Evolutionary conservation across 2,888 invertebrate species (phyloP).

Genomic region (Eudemis profundana): DNA sequence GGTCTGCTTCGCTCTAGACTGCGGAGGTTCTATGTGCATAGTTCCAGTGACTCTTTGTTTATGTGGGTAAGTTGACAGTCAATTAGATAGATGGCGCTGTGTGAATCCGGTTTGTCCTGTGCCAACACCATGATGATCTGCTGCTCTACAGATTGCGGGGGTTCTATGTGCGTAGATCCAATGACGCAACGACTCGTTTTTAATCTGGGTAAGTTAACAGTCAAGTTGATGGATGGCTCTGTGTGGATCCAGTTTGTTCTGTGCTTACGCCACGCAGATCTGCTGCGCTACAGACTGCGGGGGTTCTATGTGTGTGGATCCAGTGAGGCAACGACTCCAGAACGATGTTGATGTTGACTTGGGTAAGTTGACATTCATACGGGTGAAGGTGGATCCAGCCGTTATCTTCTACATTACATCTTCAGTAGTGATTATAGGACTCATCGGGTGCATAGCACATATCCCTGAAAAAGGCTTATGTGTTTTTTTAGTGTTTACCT

Average conservation of each 20-base stretch:
- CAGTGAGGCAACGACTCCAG: slow-evolving; percentile 71
- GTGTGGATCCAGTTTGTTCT: slow-evolving; percentile 71
- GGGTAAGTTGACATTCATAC: slow-evolving; percentile 66
- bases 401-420: too few relatives aligned
- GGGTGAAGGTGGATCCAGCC: too few relatives aligned
- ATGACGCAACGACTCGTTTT: slow-evolving; percentile 70
- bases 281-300: slow-evolving; percentile 81
- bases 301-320: slow-evolving; percentile 77
- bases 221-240: too few relatives aligned
- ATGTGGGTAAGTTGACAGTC: slow-evolving; percentile 64
- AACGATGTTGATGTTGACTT: too few relatives aligned
- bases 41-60: slow-evolving; percentile 71
- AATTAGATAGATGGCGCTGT: slow-evolving; percentile 74
- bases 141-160: slow-evolving; percentile 79
- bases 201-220: slow-evolving; percentile 63
- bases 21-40: slow-evolving; percentile 79
- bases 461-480: too few relatives aligned
- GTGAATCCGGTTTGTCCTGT: slow-evolving; percentile 69
- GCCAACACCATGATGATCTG: slow-evolving; percentile 71
- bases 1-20: slow-evolving; percentile 78
- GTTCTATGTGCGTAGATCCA: slow-evolving; percentile 77
- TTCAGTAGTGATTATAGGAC: too few relatives aligned
- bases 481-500: too few relatives aligned
- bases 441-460: too few relatives aligned
- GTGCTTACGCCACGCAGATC: slow-evolving; percentile 66